A percentile compares a stretch with the other conserved stretches of the same genome.
Conservation (phyloP, 1,140 invertebrate genomes). For the Drosophila virilis region DNA sequence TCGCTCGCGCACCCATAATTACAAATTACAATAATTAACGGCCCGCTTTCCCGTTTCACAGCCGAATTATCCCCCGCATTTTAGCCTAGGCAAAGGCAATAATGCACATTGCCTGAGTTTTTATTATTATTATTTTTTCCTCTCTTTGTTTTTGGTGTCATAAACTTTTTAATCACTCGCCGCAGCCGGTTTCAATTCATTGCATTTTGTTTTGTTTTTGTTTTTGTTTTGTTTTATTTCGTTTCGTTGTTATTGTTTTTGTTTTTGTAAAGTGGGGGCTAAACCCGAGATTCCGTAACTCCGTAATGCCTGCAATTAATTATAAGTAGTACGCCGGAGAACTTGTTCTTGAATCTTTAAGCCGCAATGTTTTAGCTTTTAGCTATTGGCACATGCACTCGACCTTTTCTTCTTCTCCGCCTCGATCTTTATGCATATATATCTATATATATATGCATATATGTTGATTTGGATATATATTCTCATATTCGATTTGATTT, state of each 20-base stretch:
- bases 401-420: background rate
- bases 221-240: conserved; percentile 7
- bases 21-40: conserved; percentile 9
- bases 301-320: conserved; percentile 16
- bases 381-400: too few relatives aligned
- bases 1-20: background rate
- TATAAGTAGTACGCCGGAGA: background rate
- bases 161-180: conserved; percentile 43
- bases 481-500: conserved; percentile 11
- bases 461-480: conserved; percentile 6
- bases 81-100: background rate
- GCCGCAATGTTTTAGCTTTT: background rate
- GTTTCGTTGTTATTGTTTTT: background rate
- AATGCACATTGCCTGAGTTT: conserved; percentile 2
- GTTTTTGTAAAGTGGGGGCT: conserved; percentile 27
- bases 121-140: background rate
- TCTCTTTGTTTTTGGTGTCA: conserved; percentile 24
- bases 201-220: background rate
- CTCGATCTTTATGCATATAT: background rate
- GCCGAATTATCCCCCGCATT: background rate
- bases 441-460: background rate
- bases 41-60: too few relatives aligned
- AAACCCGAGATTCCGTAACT: conserved; percentile 38
- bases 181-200: conserved; percentile 16
- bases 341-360: conserved; percentile 1